phyloP scores from a whole-genome alignment of 2,113 vertebrate genomes.

The Epinephelus fuscoguttatus region DNA sequence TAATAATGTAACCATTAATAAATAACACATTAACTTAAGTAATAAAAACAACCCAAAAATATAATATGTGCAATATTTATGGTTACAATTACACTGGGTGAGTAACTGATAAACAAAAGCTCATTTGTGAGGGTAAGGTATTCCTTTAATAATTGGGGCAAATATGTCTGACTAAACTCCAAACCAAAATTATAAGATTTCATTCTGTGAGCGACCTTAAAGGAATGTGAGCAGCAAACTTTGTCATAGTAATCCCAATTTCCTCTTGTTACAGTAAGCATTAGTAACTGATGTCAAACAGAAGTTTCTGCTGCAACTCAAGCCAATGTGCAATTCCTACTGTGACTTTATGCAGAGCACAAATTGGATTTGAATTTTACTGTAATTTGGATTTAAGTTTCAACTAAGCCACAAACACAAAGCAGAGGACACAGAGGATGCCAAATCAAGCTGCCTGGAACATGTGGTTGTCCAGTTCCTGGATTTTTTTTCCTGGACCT shows the following conservation, averaged over 20 bases:
- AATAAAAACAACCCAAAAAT: no score
- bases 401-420: conserved; percentile 61
- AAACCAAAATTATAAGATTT: neutral
- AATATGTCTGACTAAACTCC: neutral
- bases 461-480: conserved; percentile 41
- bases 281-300: conserved; percentile 45
- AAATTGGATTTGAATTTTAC: conserved; percentile 66
- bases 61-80: no score
- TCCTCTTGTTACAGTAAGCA: conserved; percentile 49
- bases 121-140: no score
- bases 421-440: conserved; percentile 54
- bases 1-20: no score
- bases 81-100: no score
- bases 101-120: no score
- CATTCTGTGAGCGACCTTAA: neutral
- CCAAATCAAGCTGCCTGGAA: conserved; percentile 53
- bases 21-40: no score
- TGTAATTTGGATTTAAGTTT: conserved; percentile 63
- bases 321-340: conserved; percentile 48
- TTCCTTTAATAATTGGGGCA: neutral
- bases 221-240: conserved; percentile 3
- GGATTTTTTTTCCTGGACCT: conserved; percentile 28
- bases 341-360: conserved; percentile 58
- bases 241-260: conserved; percentile 46
- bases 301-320: conserved; percentile 58